A percentile compares a stretch with the other conserved stretches of the same genome.
Conservation (phyloP, 2,113 vertebrate species). For the Mormoops blainvillei region DNA sequence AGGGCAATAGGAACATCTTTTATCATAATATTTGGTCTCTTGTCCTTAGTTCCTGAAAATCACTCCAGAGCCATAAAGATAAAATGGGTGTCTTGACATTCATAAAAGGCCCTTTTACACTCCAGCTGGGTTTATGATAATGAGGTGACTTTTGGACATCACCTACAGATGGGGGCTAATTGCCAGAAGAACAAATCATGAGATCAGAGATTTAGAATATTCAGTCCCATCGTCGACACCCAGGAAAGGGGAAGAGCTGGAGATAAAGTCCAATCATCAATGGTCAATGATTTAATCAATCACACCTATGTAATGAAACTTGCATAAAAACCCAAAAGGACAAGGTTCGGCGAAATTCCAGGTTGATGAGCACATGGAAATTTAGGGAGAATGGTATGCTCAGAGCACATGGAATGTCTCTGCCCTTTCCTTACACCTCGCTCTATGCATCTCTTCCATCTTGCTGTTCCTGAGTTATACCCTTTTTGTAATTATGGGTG, state of each 20-base stretch:
- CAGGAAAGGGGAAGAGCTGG: not conserved
- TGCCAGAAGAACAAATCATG: not conserved
- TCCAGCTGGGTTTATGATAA: not conserved
- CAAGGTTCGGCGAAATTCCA: not conserved
- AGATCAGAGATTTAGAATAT: not conserved
- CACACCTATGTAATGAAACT: not conserved
- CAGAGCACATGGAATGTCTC: not conserved
- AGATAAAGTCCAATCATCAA: not conserved
- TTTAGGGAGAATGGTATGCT: not conserved
- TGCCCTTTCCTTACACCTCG: not conserved
- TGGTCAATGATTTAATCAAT: not conserved
- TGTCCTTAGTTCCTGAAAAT: not conserved
- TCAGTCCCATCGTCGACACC: not conserved
- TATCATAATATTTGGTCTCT: not conserved
- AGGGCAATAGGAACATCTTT: not conserved
- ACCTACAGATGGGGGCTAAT: not conserved
- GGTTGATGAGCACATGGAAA: not conserved
- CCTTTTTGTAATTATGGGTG: not conserved
- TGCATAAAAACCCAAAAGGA: not conserved
- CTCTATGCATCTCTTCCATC: not conserved
- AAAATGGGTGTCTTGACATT: not conserved
- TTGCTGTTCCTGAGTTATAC: not conserved
- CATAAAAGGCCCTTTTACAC: not conserved
- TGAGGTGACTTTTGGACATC: not conserved
- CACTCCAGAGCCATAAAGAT: not conserved